These are phyloP conservation scores for Luperina nickerlii DNA, from an alignment of 2,888 invertebrate genomes.

Conservation along the genomic window DNA sequence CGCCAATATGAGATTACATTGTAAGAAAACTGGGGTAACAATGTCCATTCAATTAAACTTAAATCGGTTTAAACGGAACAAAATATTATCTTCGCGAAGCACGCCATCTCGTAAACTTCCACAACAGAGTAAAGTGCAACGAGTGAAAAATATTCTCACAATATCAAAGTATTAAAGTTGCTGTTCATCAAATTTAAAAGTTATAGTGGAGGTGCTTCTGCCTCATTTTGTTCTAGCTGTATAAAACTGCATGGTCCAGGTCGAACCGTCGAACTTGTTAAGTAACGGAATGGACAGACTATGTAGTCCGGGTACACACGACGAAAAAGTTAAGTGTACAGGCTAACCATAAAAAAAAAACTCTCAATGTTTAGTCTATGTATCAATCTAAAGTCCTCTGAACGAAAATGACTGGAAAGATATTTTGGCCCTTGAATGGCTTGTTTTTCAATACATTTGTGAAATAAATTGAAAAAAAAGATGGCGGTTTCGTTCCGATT, in stretches of 20 bases:
- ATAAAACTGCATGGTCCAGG: constrained; percentile 72
- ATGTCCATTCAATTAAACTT: constrained; percentile 38
- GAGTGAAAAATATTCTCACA: constrained; percentile 71
- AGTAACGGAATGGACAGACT: constrained; percentile 75
- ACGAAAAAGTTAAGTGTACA: constrained; percentile 10
- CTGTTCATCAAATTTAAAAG: constrained; percentile 80
- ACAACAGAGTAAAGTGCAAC: constrained; percentile 60
- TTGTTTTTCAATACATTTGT: too few species aligned
- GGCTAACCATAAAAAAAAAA: neutral
- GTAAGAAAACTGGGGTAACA: constrained; percentile 18
- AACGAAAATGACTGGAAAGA: neutral
- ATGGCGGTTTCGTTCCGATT: too few species aligned
- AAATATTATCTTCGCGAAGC: constrained; percentile 48
- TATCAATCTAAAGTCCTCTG: neutral
- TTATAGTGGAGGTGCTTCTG: constrained; percentile 69
- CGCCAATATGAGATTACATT: neutral
- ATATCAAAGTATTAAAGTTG: constrained; percentile 73
- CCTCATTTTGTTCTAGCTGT: constrained; percentile 64
- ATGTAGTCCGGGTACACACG: constrained; percentile 63
- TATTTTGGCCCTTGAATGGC: too few species aligned
- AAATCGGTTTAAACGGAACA: constrained; percentile 33
- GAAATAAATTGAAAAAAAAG: neutral
- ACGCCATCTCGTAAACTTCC: constrained; percentile 54
- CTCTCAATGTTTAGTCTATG: neutral
- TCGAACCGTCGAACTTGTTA: constrained; percentile 73